These are phyloP conservation scores for Noctua janthe DNA, from an alignment of 2,888 invertebrate species.

Conservation along the genomic window DNA sequence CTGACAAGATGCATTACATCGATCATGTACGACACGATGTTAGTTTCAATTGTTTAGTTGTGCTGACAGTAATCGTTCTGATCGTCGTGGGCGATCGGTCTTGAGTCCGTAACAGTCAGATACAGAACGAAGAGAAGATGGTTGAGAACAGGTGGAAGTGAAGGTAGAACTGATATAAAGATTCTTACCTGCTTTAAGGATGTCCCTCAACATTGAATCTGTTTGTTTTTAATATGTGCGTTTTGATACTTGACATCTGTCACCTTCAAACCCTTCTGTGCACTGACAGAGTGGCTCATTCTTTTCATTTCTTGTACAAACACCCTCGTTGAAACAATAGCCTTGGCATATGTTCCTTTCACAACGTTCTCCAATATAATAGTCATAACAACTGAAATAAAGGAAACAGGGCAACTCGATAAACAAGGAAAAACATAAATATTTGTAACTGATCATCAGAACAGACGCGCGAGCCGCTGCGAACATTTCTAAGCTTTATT, in stretches of 20 bases:
- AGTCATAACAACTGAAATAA: conserved; percentile 81
- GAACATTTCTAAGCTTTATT: too few relatives aligned
- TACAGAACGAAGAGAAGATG: too few relatives aligned
- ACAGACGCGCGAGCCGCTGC: background rate
- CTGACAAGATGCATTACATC: too few relatives aligned
- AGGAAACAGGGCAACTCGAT: background rate
- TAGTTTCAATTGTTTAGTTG: too few relatives aligned
- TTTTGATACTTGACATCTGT: background rate
- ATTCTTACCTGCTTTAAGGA: background rate
- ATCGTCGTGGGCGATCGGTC: too few relatives aligned
- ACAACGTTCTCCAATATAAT: conserved; percentile 85
- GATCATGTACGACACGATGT: too few relatives aligned
- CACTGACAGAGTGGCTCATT: background rate
- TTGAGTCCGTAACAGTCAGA: too few relatives aligned
- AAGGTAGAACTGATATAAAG: background rate
- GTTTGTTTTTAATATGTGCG: background rate
- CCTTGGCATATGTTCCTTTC: conserved; percentile 72
- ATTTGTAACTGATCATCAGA: background rate
- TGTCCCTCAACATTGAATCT: background rate
- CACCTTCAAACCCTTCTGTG: background rate
- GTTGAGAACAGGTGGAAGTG: background rate
- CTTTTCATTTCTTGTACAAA: background rate
- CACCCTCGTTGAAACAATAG: background rate
- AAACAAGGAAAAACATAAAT: background rate
- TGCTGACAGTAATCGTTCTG: too few relatives aligned